Conservation (phyloP, 2,888 invertebrate genomes). For the Napeogenes inachia region DNA sequence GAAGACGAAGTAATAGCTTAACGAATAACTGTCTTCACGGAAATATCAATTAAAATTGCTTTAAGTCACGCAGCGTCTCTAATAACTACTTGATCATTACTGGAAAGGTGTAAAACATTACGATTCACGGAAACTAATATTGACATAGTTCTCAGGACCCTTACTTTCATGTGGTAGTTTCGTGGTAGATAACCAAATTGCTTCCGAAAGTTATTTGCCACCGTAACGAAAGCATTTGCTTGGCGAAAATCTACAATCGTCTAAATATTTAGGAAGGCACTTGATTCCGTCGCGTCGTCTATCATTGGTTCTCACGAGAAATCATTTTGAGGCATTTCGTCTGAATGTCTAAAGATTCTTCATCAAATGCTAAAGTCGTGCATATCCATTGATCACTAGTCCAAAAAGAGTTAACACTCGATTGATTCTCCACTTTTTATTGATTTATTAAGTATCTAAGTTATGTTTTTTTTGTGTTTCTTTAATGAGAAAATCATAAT, state of each 20-base stretch:
- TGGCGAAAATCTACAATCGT: slow-evolving; percentile 69
- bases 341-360: slow-evolving; percentile 61
- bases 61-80: slow-evolving; percentile 21
- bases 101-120: slow-evolving; percentile 34
- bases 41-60: slow-evolving; percentile 15
- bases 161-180: slow-evolving; percentile 41
- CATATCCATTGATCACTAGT: slow-evolving; percentile 64
- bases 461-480: slow-evolving; percentile 8
- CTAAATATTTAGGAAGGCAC: slow-evolving; percentile 61
- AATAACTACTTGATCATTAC: slow-evolving; percentile 24
- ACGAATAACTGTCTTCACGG: slow-evolving; percentile 5
- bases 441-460: slow-evolving; percentile 42
- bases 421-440: slow-evolving; percentile 53
- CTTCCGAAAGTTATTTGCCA: slow-evolving; percentile 63
- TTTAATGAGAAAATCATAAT: not conserved
- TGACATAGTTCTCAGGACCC: slow-evolving; percentile 66
- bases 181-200: slow-evolving; percentile 49
- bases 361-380: slow-evolving; percentile 72
- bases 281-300: slow-evolving; percentile 47
- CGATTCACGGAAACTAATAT: slow-evolving; percentile 40
- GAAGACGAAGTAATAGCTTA: not conserved
- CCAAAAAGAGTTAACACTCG: slow-evolving; percentile 60
- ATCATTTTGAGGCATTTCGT: slow-evolving; percentile 62
- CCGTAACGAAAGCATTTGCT: slow-evolving; percentile 70
- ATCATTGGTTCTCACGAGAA: slow-evolving; percentile 72